Evolutionary conservation across 2,888 invertebrate genomes (phyloP).

Genomic region (Timema podura): DNA sequence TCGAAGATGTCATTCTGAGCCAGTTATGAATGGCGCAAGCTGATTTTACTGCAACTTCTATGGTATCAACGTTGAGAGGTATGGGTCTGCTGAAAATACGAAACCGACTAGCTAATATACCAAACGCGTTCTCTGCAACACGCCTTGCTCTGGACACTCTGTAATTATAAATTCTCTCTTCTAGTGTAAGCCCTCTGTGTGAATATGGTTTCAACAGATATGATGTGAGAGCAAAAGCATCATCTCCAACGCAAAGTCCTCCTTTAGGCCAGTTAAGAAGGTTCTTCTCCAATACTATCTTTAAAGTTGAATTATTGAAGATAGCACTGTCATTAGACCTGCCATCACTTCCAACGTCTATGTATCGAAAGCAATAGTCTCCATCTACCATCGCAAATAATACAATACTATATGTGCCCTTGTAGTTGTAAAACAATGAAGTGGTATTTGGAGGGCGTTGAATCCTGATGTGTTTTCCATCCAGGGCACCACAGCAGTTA

Average conservation of each 20-base stretch:
- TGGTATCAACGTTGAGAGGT: neutral
- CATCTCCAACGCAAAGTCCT: neutral
- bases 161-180: no score
- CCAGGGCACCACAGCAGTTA: no score
- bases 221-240: slow-evolving; percentile 1
- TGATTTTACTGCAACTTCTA: neutral
- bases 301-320: neutral
- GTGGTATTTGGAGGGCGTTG: no score
- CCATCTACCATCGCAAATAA: slow-evolving; percentile 10
- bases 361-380: slow-evolving; percentile 10
- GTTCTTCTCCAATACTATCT: neutral
- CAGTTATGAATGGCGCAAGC: neutral
- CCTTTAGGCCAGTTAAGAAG: neutral
- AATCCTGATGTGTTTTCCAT: no score
- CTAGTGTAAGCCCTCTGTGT: no score
- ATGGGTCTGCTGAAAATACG: neutral
- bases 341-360: neutral
- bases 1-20: neutral
- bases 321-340: neutral
- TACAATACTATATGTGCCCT: slow-evolving; percentile 28
- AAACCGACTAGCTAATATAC: neutral
- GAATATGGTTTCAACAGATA: neutral
- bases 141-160: neutral
- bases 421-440: no score
- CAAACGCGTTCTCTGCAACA: no score